phyloP scores from a whole-genome alignment of 1,140 invertebrate genomes.

The Eufriesea mexicana region DNA sequence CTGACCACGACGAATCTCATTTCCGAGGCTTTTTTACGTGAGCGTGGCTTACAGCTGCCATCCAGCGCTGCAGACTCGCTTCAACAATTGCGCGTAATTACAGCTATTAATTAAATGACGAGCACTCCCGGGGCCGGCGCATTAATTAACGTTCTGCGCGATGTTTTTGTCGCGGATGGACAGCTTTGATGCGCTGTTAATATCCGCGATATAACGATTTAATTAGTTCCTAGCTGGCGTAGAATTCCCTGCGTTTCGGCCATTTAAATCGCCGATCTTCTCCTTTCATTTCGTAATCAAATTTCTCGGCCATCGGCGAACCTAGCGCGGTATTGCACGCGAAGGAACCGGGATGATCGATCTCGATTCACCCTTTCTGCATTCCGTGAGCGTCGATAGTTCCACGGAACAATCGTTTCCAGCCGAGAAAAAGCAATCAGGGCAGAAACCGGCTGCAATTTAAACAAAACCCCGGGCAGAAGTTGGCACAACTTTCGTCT shows the following conservation, averaged over 20 bases:
- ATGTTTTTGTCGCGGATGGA: neutral
- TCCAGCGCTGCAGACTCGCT: neutral
- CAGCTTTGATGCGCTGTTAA: neutral
- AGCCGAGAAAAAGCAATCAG: neutral
- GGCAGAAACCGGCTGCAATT: neutral
- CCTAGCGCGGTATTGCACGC: neutral
- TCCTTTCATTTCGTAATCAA: neutral
- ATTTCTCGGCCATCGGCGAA: neutral
- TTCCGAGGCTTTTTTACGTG: neutral
- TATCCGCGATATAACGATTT: neutral
- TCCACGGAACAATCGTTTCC: neutral
- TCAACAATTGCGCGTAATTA: slow-evolving; percentile 13
- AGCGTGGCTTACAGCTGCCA: neutral
- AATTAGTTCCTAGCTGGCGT: neutral
- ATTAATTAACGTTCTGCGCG: slow-evolving; percentile 15
- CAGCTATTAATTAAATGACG: slow-evolving; percentile 11
- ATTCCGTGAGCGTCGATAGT: neutral
- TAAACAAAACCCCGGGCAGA: neutral
- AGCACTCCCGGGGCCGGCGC: no score
- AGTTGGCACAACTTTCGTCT: neutral
- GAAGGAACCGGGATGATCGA: neutral
- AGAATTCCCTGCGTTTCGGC: no score
- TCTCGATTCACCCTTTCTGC: neutral
- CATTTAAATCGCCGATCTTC: neutral
- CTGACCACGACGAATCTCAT: no score